Evolutionary conservation across 2,113 vertebrate species (phyloP).

Genomic region (Ceyx margarethae): DNA sequence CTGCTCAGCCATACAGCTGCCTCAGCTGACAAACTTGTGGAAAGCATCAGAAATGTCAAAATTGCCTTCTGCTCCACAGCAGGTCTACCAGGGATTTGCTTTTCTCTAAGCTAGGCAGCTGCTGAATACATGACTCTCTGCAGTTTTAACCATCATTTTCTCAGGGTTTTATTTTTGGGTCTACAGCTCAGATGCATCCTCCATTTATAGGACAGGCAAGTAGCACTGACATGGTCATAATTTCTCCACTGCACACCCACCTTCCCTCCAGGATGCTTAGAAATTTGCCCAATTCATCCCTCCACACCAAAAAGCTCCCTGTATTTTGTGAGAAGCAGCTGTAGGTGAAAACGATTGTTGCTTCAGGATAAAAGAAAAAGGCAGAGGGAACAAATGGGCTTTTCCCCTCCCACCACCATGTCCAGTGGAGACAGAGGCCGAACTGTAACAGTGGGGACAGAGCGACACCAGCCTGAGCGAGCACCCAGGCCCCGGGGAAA

Average conservation of each 20-base stretch:
- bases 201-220: background rate
- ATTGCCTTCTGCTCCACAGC: background rate
- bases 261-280: background rate
- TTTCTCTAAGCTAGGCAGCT: background rate
- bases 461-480: fast-evolving
- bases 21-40: background rate
- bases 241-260: background rate
- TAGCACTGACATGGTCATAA: fast-evolving
- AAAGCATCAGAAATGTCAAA: background rate
- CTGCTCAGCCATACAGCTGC: background rate
- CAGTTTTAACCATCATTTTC: background rate
- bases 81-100: background rate
- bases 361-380: background rate
- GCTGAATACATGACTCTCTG: background rate
- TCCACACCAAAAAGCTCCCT: background rate
- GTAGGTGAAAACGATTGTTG: background rate
- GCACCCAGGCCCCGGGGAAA: background rate
- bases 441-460: background rate
- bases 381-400: background rate
- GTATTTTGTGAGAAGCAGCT: background rate
- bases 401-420: background rate
- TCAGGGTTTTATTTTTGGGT: background rate
- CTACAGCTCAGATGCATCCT: background rate
- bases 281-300: background rate
- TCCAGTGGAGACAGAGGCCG: background rate